phyloP scores from a whole-genome alignment of 1,140 invertebrate species.

The Drosophila carrolli region DNA sequence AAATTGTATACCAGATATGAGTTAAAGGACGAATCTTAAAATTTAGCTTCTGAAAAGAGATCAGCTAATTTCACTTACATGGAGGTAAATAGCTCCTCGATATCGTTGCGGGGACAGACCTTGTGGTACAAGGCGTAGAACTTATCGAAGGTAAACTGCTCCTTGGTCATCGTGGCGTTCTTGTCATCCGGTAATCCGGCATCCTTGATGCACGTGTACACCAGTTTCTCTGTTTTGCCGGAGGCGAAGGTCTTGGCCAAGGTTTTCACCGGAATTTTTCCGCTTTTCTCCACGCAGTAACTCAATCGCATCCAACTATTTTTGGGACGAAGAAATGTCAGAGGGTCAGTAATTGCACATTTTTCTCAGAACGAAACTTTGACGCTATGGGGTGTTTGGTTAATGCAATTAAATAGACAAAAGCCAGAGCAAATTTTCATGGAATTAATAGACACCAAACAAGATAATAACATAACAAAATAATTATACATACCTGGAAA shows the following conservation, averaged over 20 bases:
- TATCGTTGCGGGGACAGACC: conserved; percentile 99
- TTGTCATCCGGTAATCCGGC: conserved; percentile 97
- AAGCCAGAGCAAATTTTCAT: not conserved
- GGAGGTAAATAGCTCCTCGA: conserved; percentile 98
- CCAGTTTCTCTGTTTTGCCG: conserved; percentile 98
- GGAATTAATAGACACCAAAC: not conserved
- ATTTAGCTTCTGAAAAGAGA: too few species aligned
- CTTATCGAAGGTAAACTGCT: conserved; percentile 99
- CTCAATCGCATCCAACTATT: conserved; percentile 97
- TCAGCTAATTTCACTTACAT: conserved; percentile 90
- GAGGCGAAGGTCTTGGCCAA: conserved; percentile 99
- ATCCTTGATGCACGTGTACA: conserved; percentile 98
- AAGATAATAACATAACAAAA: too few species aligned
- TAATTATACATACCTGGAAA: not conserved
- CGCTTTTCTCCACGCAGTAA: conserved; percentile 95
- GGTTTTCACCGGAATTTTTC: conserved; percentile 98
- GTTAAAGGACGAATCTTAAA: too few species aligned
- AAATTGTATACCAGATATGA: too few species aligned
- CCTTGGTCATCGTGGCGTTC: conserved; percentile 97
- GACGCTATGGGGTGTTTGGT: conserved; percentile 1
- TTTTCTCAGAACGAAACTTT: not conserved
- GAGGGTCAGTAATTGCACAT: conserved; percentile 14
- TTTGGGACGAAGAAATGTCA: not conserved
- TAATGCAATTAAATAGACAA: conserved; percentile 22
- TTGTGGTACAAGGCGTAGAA: conserved; percentile 99